Evolutionary conservation across 92 coral and sea anemone species (phyloP).

Genomic region (Epizoanthus illoricatus): DNA sequence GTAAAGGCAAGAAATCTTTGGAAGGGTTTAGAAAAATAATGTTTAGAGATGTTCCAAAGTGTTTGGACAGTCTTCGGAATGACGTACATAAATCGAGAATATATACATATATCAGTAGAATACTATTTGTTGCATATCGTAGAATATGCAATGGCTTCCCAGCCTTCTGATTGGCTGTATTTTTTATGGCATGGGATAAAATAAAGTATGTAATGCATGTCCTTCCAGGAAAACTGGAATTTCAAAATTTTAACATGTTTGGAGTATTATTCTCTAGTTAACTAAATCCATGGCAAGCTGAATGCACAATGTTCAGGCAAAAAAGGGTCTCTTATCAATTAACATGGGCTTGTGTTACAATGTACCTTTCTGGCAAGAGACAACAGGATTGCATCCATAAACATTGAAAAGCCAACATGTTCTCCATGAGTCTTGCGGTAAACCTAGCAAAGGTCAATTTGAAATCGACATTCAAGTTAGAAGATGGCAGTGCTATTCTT

Average conservation of each 20-base stretch:
- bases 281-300: background rate
- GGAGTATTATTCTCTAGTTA: background rate
- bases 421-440: slow-evolving; percentile 91
- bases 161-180: too few species aligned
- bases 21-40: too few species aligned
- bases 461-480: background rate
- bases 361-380: slow-evolving; percentile 91
- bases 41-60: too few species aligned
- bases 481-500: background rate
- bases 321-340: too few species aligned
- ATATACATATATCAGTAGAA: too few species aligned
- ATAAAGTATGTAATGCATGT: too few species aligned
- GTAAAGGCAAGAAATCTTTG: too few species aligned
- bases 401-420: slow-evolving; percentile 98
- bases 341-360: background rate
- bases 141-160: too few species aligned
- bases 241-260: background rate
- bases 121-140: too few species aligned
- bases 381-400: slow-evolving; percentile 88
- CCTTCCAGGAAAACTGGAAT: background rate
- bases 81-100: too few species aligned
- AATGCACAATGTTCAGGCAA: background rate
- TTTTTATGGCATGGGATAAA: too few species aligned
- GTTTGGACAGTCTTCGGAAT: too few species aligned
- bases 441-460: slow-evolving; percentile 52